phyloP scores from a whole-genome alignment of 2,797 vertebrate genomes.

The Phaenicophaeus curvirostris region DNA sequence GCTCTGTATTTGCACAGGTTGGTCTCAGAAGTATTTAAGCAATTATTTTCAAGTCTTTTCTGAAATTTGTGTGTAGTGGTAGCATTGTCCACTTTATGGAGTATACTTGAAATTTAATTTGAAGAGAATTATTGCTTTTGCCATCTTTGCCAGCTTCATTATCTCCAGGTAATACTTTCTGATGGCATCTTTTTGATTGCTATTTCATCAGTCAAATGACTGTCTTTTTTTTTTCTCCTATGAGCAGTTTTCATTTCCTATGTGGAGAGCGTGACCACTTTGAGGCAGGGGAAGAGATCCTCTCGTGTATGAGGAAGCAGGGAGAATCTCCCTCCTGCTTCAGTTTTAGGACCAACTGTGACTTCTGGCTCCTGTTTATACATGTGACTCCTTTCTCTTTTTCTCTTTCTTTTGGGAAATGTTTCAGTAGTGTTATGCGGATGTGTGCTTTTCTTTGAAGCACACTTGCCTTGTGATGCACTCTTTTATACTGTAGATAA shows the following conservation, averaged over 20 bases:
- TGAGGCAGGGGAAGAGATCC: neutral
- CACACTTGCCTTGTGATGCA: neutral
- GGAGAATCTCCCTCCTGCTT: neutral
- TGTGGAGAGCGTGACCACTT: neutral
- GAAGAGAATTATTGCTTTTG: slow-evolving; percentile 5
- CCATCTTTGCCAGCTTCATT: neutral
- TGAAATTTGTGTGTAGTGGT: neutral
- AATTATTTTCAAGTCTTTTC: neutral
- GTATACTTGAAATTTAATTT: slow-evolving; percentile 22
- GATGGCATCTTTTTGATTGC: slow-evolving; percentile 54
- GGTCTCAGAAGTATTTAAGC: neutral
- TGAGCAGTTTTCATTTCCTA: neutral
- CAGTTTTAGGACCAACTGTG: neutral
- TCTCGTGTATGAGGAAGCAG: neutral
- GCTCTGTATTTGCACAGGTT: neutral
- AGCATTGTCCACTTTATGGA: neutral
- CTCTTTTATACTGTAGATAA: neutral
- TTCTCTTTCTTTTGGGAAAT: neutral
- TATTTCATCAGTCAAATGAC: slow-evolving; percentile 24
- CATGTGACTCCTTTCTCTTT: neutral
- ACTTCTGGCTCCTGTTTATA: neutral
- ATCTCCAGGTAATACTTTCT: slow-evolving; percentile 26
- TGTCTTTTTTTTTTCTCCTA: neutral
- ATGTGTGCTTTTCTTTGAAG: neutral
- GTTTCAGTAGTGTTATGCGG: neutral